Percentiles rank a stretch among this genome's conserved stretches.
These are phyloP conservation scores for Lissocephala sabroskyi DNA, from an alignment of 2,888 invertebrate genomes.

Conservation along the genomic window DNA sequence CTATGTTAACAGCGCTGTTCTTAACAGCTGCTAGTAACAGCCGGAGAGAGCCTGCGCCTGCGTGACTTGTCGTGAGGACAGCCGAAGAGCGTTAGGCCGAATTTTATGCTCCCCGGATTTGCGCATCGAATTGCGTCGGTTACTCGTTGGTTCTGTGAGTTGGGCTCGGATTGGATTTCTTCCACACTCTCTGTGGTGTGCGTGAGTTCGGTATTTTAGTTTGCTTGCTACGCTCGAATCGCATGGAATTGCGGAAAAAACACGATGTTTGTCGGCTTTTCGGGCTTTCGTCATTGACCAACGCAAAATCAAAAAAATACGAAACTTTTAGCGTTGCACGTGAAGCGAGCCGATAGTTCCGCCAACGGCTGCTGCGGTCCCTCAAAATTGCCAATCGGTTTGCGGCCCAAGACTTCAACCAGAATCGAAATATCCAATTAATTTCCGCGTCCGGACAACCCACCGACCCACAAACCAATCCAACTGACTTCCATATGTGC, in stretches of 20 bases:
- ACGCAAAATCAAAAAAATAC: constrained; percentile 29
- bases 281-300: constrained; percentile 40
- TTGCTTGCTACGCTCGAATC: constrained; percentile 49
- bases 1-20: constrained; percentile 16
- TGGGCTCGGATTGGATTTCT: too few species aligned
- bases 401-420: constrained; percentile 32
- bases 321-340: constrained; percentile 21
- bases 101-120: constrained; percentile 16
- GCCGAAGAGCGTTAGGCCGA: constrained; percentile 2
- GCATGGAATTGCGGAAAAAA: constrained; percentile 23
- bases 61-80: constrained; percentile 25
- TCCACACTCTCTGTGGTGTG: too few species aligned
- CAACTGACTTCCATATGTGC: too few species aligned
- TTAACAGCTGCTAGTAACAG: constrained; percentile 11
- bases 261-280: constrained; percentile 21
- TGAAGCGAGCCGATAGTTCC: not conserved
- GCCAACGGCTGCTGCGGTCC: not conserved
- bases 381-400: too few species aligned
- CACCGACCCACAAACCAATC: too few species aligned
- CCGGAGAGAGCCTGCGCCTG: constrained; percentile 30
- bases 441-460: constrained; percentile 19
- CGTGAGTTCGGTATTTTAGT: constrained; percentile 42
- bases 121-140: constrained; percentile 19
- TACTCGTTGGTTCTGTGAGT: not conserved
- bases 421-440: constrained; percentile 44